Base-by-base conservation (phyloP, 2,797 vertebrate genomes). In the Characodon lateralis region DNA sequence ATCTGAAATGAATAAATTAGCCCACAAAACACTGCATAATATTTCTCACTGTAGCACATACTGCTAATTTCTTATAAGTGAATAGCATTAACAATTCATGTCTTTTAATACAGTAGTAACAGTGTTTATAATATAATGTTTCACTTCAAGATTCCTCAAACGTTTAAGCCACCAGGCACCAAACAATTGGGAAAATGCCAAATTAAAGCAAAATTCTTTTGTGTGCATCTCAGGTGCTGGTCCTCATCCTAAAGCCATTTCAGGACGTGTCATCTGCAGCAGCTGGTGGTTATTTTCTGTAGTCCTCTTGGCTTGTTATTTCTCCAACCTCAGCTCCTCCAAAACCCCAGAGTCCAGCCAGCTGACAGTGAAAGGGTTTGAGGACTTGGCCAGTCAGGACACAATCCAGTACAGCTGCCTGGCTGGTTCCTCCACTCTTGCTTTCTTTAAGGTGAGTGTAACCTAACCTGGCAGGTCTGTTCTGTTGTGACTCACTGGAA, bases 271-370 rank as follows among this genome's bases (percentile, higher is more conserved):
- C 50, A 91, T 97, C 16, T 94, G 95, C 31, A 94, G 96, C 73
- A 95, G 93, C 87, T 98, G 97, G 97, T 98, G 97, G 97, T 82
- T 97, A 13, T 98, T 98, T 82, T 91, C 95, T 22, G 84, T 97
- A 0, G 91, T 96, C 43, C 86, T 98, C 73, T 87, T 98, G 88
- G 96, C 97, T 0, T 96, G 95, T 78, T 98, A 98, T 90, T 96
- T 97, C 14, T 96, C 97, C 85, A 96, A 95, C 91, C 95, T 97
- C 88, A 96, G 93, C 0, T 94, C 95, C 2, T 92, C 95, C 66
- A 91, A 94, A 83, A 90, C 88, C 72, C 83, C 95, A 0, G 95
- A 96, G 71, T 94, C 92, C 0, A 88, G 94, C 71, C 93, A 96
- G 9, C 87, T 95, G 24, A 87, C 74, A 12, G 94, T 98, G 83